A percentile compares a stretch with the other conserved stretches of the same genome.
Conservation (phyloP, 2,888 invertebrate species). For the Drosophila antonietae region DNA sequence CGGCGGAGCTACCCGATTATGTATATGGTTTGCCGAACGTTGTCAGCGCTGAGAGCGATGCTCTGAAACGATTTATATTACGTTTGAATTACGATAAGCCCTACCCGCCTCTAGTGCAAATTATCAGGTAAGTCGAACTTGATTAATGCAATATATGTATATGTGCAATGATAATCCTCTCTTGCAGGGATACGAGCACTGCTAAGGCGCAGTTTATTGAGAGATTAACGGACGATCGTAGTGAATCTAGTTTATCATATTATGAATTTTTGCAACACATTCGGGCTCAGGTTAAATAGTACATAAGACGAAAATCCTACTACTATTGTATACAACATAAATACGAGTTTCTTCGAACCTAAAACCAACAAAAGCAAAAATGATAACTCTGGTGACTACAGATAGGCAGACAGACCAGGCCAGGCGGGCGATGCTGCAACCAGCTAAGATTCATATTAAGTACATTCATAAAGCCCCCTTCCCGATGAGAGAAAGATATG, state of each 20-base stretch:
- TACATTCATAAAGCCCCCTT: constrained; percentile 1
- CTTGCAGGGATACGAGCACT: constrained; percentile 94
- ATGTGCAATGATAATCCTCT: not conserved
- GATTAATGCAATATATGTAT: accelerated
- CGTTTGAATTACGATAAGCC: constrained; percentile 94
- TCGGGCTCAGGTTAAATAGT: constrained; percentile 94
- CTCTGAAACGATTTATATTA: constrained; percentile 91
- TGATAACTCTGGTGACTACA: constrained; percentile 60
- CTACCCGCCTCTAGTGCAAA: constrained; percentile 90
- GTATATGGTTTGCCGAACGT: constrained; percentile 91
- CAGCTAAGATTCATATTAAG: constrained; percentile 11
- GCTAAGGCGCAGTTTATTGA: constrained; percentile 93
- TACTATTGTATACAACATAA: constrained; percentile 68
- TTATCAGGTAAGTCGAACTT: constrained; percentile 89
- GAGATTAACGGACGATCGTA: constrained; percentile 96
- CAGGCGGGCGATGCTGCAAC: not conserved
- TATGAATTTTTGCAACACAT: constrained; percentile 99
- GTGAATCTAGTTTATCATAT: constrained; percentile 97
- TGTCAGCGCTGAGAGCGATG: constrained; percentile 90
- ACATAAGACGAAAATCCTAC: constrained; percentile 75
- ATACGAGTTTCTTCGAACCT: constrained; percentile 65
- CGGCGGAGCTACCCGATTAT: constrained; percentile 91
- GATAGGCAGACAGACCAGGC: constrained; percentile 10
- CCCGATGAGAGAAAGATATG: constrained; percentile 14
- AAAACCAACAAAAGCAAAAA: constrained; percentile 8